These are phyloP conservation scores for Chymomyza amoena DNA, from an alignment of 2,888 invertebrate genomes.

Conservation along the genomic window DNA sequence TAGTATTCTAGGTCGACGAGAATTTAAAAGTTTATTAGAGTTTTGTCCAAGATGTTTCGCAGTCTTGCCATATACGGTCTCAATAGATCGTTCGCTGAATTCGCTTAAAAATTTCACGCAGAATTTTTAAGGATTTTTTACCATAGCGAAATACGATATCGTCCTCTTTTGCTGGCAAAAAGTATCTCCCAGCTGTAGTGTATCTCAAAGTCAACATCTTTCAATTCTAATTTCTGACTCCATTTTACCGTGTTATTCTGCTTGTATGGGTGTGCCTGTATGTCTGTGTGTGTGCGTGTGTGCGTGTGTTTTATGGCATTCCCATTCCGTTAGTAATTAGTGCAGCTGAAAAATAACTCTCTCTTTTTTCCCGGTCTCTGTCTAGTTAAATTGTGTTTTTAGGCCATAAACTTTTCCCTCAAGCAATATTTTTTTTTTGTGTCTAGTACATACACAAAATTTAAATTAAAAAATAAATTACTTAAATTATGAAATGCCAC, in stretches of 20 bases:
- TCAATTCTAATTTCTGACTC: not conserved
- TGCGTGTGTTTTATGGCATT: slow-evolving; percentile 36
- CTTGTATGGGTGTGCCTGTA: not conserved
- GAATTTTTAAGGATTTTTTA: no score
- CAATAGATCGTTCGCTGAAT: no score
- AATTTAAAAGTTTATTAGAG: no score
- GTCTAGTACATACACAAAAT: not conserved
- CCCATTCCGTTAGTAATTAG: slow-evolving; percentile 51
- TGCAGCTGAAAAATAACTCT: not conserved
- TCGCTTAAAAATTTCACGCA: no score
- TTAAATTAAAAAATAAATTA: not conserved
- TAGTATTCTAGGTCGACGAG: no score
- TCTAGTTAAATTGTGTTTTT: slow-evolving; percentile 57
- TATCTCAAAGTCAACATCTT: not conserved
- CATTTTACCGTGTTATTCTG: not conserved
- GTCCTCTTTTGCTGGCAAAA: no score
- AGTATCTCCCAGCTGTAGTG: no score
- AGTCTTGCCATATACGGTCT: no score
- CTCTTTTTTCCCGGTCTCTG: slow-evolving; percentile 19
- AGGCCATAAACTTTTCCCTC: slow-evolving; percentile 34
- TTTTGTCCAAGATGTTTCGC: no score
- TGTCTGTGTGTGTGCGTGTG: not conserved
- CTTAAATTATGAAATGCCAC: not conserved
- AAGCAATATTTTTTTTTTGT: not conserved
- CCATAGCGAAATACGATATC: no score